phyloP scores from a whole-genome alignment of 2,888 invertebrate genomes.

The Incurvaria masculella region DNA sequence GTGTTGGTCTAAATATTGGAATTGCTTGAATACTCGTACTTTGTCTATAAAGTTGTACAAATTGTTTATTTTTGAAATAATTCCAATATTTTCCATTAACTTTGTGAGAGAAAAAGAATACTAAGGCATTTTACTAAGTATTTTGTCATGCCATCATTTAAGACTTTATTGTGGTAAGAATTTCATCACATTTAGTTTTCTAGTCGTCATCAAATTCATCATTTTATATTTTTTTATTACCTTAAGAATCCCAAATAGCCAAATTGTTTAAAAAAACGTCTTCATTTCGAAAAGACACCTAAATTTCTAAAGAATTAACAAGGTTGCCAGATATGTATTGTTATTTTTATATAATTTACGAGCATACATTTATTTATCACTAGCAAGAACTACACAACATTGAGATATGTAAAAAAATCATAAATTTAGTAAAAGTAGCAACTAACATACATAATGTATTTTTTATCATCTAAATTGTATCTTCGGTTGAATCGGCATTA shows the following conservation, averaged over 20 bases:
- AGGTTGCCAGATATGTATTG: no score
- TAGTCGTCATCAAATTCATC: slow-evolving; percentile 55
- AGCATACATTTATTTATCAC: no score
- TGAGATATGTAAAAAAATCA: no score
- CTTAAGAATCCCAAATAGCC: neutral
- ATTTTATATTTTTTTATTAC: slow-evolving; percentile 26
- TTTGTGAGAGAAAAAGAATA: slow-evolving; percentile 29
- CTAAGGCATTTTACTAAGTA: slow-evolving; percentile 48
- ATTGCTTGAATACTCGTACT: slow-evolving; percentile 30
- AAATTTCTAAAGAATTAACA: no score
- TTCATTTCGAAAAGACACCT: no score
- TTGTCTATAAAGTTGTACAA: slow-evolving; percentile 46
- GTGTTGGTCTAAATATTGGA: slow-evolving; percentile 38
- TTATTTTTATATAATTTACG: no score
- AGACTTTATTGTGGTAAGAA: slow-evolving; percentile 54
- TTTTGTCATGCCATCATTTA: slow-evolving; percentile 52
- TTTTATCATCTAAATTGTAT: no score
- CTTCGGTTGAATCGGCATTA: no score
- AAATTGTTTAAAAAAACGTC: neutral
- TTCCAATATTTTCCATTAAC: slow-evolving; percentile 47
- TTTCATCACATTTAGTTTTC: slow-evolving; percentile 55
- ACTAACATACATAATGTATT: no score
- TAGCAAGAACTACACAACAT: no score
- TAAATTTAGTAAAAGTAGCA: no score
- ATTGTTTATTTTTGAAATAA: slow-evolving; percentile 47